A percentile compares a stretch with the other conserved stretches of the same genome.
Conservation (phyloP, 1,140 invertebrate genomes). For the Drosophila miranda region DNA sequence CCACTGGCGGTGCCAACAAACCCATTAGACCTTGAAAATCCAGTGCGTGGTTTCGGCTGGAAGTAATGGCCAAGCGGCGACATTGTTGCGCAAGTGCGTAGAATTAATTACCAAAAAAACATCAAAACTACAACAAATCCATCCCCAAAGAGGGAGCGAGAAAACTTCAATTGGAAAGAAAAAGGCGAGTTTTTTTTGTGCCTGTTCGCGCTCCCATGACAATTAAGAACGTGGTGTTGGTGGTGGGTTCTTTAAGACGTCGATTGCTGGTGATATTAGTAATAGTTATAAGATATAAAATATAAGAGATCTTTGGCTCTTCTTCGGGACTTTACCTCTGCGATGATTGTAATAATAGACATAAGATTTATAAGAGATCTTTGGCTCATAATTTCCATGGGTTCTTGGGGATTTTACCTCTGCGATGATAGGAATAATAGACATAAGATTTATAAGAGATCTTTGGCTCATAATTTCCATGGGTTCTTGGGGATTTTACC, state of each 20-base stretch:
- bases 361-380: no score
- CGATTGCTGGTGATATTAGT: no score
- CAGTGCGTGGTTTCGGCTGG: conserved; percentile 51
- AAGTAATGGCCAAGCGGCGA: conserved; percentile 61
- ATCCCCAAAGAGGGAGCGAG: background rate
- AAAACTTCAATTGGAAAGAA: conserved; percentile 41
- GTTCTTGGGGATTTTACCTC: no score
- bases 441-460: no score
- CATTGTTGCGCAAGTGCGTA: conserved; percentile 73
- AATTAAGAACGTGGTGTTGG: conserved; percentile 50
- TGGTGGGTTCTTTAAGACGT: conserved; percentile 15
- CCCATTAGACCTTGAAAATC: conserved; percentile 77
- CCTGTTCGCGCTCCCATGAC: conserved; percentile 63
- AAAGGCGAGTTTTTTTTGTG: conserved; percentile 14
- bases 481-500: no score
- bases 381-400: no score
- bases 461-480: no score
- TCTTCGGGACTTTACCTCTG: no score
- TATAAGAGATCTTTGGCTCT: no score
- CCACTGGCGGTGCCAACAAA: conserved; percentile 57
- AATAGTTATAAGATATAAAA: no score
- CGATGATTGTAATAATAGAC: no score
- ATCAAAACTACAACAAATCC: background rate
- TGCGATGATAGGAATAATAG: no score
- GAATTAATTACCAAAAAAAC: conserved; percentile 67